Evolutionary conservation across 2,888 invertebrate genomes (phyloP), one percentile per base, ranked within the genome.

Genomic region (Teleogryllus oceanicus): DNA sequence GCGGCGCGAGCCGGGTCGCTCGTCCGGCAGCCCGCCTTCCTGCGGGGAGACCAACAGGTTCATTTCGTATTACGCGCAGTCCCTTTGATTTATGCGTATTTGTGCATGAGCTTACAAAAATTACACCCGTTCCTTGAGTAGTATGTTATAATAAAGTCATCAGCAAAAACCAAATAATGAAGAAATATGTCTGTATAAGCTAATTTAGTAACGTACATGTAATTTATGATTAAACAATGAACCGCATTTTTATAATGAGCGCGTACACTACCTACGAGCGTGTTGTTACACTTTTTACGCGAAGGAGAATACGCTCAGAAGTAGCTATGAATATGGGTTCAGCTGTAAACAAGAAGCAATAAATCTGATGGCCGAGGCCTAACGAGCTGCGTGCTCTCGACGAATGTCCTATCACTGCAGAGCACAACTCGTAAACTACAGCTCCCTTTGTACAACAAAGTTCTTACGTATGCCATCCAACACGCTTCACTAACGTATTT

Each of bases 311-410:
- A 62, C 62, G 62, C n/a, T 62, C 16, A 62, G 62, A 62, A n/a
- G 62, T 62, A 62, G 62, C 62, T 62, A 62, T 62, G 62, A 62
- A 62, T 62, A 62, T 62, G 62, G 62, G 62, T n/a, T 62, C 62
- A 62, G 62, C 62, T 62, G 62, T 62, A 62, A 62, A 62, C 62
- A 62, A 62, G 62, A 62, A 62, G 62, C n/a, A 62, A 62, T 62
- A 62, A 62, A 62, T 62, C 62, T 13, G 62, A 62, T 62, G 62
- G 62, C 62, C 62, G 13, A n/a, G 62, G 13, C n/a, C 62, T 62
- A 62, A 62, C 62, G 62, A 62, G 62, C 62, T 37, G 37, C 37
- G 37, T 37, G 37, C 37, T 37, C 37, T 37, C 37, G 37, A 37
- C 37, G n/a, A 62, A 62, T 62, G 62, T 62, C 62, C 62, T 62